Conservation (phyloP, 2,888 invertebrate species). For the Lepidonotus clava region DNA sequence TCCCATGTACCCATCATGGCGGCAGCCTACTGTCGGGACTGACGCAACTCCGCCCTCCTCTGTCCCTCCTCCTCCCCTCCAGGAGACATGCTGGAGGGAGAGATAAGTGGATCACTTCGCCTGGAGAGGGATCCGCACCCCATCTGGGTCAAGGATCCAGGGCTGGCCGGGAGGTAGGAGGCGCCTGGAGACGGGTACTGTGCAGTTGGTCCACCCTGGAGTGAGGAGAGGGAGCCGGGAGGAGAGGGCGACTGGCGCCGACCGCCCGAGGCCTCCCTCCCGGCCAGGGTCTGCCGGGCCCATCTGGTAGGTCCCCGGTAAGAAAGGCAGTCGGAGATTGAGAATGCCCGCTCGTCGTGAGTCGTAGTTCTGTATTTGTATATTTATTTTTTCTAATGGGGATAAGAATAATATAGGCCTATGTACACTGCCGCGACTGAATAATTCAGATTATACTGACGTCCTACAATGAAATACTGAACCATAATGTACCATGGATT, state of each 20-base stretch:
- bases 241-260: background rate
- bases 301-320: background rate
- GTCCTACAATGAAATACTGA: no score
- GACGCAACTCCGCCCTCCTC: background rate
- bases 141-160: constrained; percentile 17
- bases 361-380: no score
- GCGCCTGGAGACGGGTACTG: no score
- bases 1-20: background rate
- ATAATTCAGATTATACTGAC: no score
- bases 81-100: background rate
- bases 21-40: background rate
- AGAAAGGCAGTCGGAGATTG: background rate
- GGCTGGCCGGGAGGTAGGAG: background rate
- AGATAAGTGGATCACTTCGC: constrained; percentile 15
- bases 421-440: no score
- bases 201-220: background rate
- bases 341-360: no score
- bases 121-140: background rate
- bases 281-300: background rate
- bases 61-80: background rate
- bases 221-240: background rate
- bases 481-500: no score
- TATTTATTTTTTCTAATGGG: no score
- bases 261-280: background rate
- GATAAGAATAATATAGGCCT: no score